Evolutionary conservation across 2,888 invertebrate genomes (phyloP).

Genomic region (Xanthostigma xanthostigma): DNA sequence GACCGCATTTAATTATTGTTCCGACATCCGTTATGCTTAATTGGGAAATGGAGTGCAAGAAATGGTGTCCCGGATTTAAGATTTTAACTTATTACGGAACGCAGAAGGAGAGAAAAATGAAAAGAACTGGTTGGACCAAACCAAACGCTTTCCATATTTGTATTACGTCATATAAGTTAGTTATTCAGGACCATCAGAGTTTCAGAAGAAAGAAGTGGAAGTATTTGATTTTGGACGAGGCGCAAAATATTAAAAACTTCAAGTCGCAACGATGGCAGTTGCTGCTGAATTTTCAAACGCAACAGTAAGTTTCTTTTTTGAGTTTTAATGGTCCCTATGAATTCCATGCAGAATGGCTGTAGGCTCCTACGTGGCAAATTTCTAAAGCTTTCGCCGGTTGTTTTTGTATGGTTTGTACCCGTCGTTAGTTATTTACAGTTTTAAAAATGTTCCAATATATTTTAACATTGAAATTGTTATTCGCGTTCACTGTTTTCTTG

Average conservation of each 20-base stretch:
- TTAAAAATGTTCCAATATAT: no score
- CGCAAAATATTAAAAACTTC: slow-evolving; percentile 99
- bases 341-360: no score
- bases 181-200: slow-evolving; percentile 95
- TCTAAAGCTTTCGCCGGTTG: no score
- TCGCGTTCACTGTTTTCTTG: no score
- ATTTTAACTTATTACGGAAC: slow-evolving; percentile 96
- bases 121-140: slow-evolving; percentile 93
- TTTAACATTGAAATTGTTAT: no score
- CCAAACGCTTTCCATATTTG: slow-evolving; percentile 97
- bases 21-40: slow-evolving; percentile 99
- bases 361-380: no score
- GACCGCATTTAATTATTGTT: slow-evolving; percentile 96
- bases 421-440: no score
- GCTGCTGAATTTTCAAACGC: slow-evolving; percentile 84
- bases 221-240: slow-evolving; percentile 94
- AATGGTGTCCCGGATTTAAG: slow-evolving; percentile 99
- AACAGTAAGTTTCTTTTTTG: slow-evolving; percentile 43
- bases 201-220: slow-evolving; percentile 97
- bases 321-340: background rate
- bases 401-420: no score
- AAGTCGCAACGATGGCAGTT: slow-evolving; percentile 98
- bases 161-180: slow-evolving; percentile 94
- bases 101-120: slow-evolving; percentile 85
- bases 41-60: slow-evolving; percentile 99